Evolutionary conservation across 2,888 invertebrate genomes (phyloP).

Genomic region (Agonopterix subpropinquella): DNA sequence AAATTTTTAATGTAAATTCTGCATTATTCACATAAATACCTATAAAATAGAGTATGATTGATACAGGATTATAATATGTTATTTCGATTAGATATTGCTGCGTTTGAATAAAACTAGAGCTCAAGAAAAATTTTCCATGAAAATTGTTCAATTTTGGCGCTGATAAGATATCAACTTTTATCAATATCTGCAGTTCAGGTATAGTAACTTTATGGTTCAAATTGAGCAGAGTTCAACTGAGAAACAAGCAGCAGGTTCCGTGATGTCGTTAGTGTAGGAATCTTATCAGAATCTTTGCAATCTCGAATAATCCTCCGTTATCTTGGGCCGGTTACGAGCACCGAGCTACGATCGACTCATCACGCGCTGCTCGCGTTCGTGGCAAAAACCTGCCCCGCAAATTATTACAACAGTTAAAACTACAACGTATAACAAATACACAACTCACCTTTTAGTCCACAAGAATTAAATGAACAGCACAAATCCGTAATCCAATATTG

Average conservation of each 20-base stretch:
- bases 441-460: slow-evolving; percentile 55
- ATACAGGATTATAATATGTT: too few species aligned
- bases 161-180: slow-evolving; percentile 1
- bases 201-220: background rate
- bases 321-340: slow-evolving; percentile 37
- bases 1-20: too few species aligned
- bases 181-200: slow-evolving; percentile 10
- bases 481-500: slow-evolving; percentile 66
- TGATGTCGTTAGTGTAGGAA: slow-evolving; percentile 23
- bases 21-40: too few species aligned
- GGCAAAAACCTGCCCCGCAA: slow-evolving; percentile 36
- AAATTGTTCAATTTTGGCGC: slow-evolving; percentile 21
- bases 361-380: slow-evolving; percentile 47
- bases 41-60: too few species aligned
- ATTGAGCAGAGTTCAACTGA: background rate
- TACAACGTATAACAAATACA: slow-evolving; percentile 8
- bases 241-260: background rate
- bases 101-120: too few species aligned
- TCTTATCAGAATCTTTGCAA: slow-evolving; percentile 67
- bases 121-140: slow-evolving; percentile 45
- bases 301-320: slow-evolving; percentile 65
- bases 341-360: slow-evolving; percentile 29
- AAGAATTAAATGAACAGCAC: slow-evolving; percentile 54
- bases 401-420: slow-evolving; percentile 11
- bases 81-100: too few species aligned